Base-by-base conservation (phyloP, 2,113 vertebrate species). In the Eira barbara region DNA sequence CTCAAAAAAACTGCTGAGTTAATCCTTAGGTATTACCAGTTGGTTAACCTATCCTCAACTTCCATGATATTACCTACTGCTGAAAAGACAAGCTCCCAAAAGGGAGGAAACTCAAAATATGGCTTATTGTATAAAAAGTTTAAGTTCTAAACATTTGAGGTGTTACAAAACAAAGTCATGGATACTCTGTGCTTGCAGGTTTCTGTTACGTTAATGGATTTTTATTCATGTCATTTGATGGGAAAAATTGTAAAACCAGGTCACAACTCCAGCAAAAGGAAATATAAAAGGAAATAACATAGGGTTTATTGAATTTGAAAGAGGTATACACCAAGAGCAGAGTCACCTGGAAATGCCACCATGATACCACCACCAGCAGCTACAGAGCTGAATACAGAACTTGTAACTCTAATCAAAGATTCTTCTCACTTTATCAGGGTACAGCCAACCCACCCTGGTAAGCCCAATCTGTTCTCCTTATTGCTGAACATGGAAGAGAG, bases 1-100 rank as follows among this genome's bases (percentile, higher is more conserved):
- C 52, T 85, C 1, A 39, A 47, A 92, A 93, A 92, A 85, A n/a
- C 63, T 97, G 83, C 47, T 95, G 83, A 95, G 15, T 80, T 95
- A 89, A 83, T 86, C 63, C 52, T 39, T 95, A 95, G 47, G 57
- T 93, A 79, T 10, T 47, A 7, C 8, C 86, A 96, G 55, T 69
- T 94, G 55, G 63, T 69, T 84, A 59, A 39, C 12, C 61, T 74
- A 73, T 87, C 34, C 25, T 49, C 88, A 91, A 47, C 21, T 83
- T 90, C 96, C 78, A 79, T 15, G 21, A 92, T 34, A 23, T 79
- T 89, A 34, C 47, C 39, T 80, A 45, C 47, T 95, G 34, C 14
- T 71, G 61, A 83, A 76, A 23, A 21, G 49, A 81, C 0, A 2
- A 89, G 96, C 91, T 11, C 0, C 17, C 52, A 83, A 42, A 73